Conservation (phyloP, 2,797 vertebrate species). For the Gobio occitaniae region DNA sequence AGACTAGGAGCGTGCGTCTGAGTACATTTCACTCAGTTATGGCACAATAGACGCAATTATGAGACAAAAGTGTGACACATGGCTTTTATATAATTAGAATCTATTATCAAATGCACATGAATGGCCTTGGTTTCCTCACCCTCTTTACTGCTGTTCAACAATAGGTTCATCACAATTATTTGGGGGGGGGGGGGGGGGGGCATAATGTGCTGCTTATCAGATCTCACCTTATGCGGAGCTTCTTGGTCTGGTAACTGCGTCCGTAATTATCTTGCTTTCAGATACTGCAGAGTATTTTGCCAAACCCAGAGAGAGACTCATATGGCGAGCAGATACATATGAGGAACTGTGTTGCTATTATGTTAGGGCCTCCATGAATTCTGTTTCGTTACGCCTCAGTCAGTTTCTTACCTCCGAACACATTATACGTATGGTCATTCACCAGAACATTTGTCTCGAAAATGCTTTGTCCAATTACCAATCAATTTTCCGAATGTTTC, state of each 20-base stretch:
- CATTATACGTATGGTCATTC: slow-evolving; percentile 38
- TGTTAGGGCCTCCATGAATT: slow-evolving; percentile 1
- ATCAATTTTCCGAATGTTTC: slow-evolving; percentile 51
- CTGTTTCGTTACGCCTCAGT: slow-evolving; percentile 7
- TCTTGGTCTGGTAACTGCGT: slow-evolving; percentile 18
- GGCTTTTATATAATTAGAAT: slow-evolving; percentile 46
- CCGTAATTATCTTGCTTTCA: slow-evolving; percentile 32
- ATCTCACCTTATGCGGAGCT: slow-evolving; percentile 11
- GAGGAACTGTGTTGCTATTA: slow-evolving; percentile 16
- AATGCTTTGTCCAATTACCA: slow-evolving; percentile 58
- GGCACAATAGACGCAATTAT: slow-evolving; percentile 41
- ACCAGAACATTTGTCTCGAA: slow-evolving; percentile 45
- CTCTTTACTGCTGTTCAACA: slow-evolving; percentile 37
- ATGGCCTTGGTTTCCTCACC: slow-evolving; percentile 25
- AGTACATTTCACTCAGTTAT: slow-evolving; percentile 18
- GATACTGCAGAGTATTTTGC: neutral
- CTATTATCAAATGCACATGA: slow-evolving; percentile 46
- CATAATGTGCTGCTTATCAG: slow-evolving; percentile 6
- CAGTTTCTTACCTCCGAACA: neutral
- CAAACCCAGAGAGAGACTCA: neutral
- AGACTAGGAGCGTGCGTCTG: neutral
- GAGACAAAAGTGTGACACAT: slow-evolving; percentile 25
- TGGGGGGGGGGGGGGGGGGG: no score
- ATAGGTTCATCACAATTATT: slow-evolving; percentile 42
- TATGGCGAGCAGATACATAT: neutral